Conservation (phyloP, 2,113 vertebrate species). For the Callipepla squamata region DNA sequence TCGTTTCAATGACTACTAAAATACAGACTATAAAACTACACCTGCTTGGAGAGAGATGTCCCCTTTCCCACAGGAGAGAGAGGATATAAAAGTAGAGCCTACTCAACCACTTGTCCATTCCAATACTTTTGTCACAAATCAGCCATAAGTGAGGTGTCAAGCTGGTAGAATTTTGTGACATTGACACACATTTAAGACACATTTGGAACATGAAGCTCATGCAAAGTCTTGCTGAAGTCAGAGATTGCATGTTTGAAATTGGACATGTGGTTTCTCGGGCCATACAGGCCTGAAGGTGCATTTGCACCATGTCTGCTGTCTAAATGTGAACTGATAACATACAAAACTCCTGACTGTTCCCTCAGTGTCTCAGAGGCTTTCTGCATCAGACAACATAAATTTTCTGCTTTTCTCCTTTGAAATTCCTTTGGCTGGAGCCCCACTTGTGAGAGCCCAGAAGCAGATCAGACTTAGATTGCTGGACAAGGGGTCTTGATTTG, state of each 20-base stretch:
- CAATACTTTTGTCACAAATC: background rate
- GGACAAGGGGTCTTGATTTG: background rate
- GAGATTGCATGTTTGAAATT: background rate
- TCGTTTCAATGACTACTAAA: background rate
- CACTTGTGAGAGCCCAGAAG: fast-evolving
- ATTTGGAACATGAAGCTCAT: background rate
- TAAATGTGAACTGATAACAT: background rate
- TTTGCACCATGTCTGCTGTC: background rate
- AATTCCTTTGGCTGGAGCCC: fast-evolving
- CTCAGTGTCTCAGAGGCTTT: background rate
- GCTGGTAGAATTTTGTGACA: background rate
- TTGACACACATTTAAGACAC: background rate
- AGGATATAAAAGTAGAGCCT: background rate
- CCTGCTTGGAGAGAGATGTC: background rate
- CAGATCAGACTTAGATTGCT: background rate
- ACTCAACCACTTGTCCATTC: background rate
- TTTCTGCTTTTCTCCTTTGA: background rate
- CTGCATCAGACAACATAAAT: background rate
- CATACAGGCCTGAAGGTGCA: background rate
- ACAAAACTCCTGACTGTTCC: background rate
- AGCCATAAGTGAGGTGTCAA: background rate
- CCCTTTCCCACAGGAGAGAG: background rate
- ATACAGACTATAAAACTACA: fast-evolving
- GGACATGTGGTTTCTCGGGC: fast-evolving
- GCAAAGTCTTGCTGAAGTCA: background rate